Evolutionary conservation across 2,113 vertebrate genomes (phyloP), one percentile per base, ranked within the genome.

Genomic region (Rhinichthys klamathensis): DNA sequence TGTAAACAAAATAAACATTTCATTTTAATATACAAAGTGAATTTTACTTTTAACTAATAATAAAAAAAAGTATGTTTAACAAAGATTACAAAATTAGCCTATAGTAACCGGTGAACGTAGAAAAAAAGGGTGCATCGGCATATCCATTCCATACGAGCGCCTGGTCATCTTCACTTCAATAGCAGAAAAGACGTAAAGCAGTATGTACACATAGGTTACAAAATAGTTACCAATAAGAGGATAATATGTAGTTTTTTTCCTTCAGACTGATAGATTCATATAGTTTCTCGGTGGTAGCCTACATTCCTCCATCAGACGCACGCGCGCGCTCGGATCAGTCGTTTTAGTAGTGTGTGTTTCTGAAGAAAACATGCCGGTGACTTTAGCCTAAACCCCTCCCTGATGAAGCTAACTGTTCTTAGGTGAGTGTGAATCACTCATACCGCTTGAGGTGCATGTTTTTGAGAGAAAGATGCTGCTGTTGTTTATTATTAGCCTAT

Each of bases 341-440:
- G 74, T 16, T 77, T 77, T 49, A 77, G 49, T 35, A 30, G 32
- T 4, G 46, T 56, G 74, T 77, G 74, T 54, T 56, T 77, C 74
- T 56, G 74, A 56, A 7, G 49, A 38, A 12, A 41, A 46, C n/a
- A 65, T 32, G 60, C 38, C 60, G 60, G 79, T 46, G 79, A 30
- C 16, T 65, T 18, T 1, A 32, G 18, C 49, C 49, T 51, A n/a
- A 67, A 49, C n/a, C 60, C 79, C 79, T 63, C 60, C 79, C 78
- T 41, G 32, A 35, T 4, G 12, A 46, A 80, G 13, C 8, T 18
- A n/a, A 18, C 35, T 44, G 58, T 49, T 56, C 15, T 79, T 15
- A 61, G 51, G 35, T 73, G 70, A 73, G 41, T 46, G 12, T 73
- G 41, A 73, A 46, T 25, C 60, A 80, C n/a, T 25, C 54, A 4